Conservation (phyloP, 2,797 vertebrate species). For the Meriones psammophilus region DNA sequence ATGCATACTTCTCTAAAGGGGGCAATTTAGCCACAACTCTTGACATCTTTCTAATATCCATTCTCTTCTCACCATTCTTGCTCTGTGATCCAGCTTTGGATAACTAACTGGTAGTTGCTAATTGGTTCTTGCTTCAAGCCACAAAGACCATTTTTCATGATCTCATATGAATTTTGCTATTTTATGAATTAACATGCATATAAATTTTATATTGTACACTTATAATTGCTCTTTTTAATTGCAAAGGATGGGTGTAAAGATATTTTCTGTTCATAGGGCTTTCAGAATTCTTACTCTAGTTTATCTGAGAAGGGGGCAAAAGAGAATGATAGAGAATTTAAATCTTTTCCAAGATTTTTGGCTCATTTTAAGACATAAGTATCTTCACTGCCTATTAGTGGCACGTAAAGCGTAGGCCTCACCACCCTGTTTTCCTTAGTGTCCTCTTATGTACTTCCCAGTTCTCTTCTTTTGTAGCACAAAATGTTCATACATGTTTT, state of each 20-base stretch:
- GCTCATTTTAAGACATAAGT: neutral
- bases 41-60: neutral
- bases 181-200: conserved; percentile 6
- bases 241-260: neutral
- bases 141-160: neutral
- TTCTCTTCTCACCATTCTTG: neutral
- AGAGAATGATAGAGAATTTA: neutral
- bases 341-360: conserved; percentile 4
- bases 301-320: neutral
- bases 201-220: neutral
- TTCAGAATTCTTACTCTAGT: conserved; percentile 36
- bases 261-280: conserved; percentile 21
- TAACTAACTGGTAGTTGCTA: neutral
- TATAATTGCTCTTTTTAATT: conserved; percentile 28
- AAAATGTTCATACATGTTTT: neutral
- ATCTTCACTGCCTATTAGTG: neutral
- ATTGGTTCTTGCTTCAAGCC: neutral
- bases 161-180: conserved; percentile 28
- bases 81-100: neutral
- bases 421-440: neutral
- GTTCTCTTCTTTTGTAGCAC: neutral
- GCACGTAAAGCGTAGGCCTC: neutral
- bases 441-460: neutral
- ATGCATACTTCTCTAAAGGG: neutral
- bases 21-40: neutral